Percentiles rank a stretch among this genome's conserved stretches.
These are phyloP conservation scores for Pachypeltis micranthus DNA, from an alignment of 1,140 invertebrate genomes.

Conservation along the genomic window DNA sequence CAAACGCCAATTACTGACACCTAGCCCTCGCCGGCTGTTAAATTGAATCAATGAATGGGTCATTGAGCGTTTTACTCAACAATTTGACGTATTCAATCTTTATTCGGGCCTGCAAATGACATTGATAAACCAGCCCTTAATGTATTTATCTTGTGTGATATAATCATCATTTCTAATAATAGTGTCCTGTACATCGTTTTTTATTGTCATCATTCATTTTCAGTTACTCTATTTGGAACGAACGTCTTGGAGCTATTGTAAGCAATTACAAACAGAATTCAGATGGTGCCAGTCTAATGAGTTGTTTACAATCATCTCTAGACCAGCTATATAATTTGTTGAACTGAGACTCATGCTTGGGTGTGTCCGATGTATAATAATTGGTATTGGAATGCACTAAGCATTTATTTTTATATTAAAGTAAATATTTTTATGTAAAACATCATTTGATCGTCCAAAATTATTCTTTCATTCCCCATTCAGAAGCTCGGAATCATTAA, in stretches of 20 bases:
- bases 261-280: slow-evolving; percentile 60
- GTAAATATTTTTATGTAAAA: too few species aligned
- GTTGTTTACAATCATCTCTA: slow-evolving; percentile 42
- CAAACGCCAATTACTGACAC: too few species aligned
- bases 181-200: background rate
- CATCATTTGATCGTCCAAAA: too few species aligned
- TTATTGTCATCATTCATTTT: slow-evolving; percentile 27
- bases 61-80: background rate
- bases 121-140: background rate
- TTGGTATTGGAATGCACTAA: too few species aligned
- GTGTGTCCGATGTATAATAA: too few species aligned
- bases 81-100: background rate
- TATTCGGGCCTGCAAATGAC: background rate
- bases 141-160: background rate
- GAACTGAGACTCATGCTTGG: too few species aligned
- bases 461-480: too few species aligned
- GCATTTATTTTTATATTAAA: too few species aligned
- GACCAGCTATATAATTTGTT: slow-evolving; percentile 17
- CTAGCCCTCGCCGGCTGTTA: too few species aligned
- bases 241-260: slow-evolving; percentile 61
- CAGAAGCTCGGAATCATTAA: too few species aligned
- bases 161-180: background rate
- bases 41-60: background rate
- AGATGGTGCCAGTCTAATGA: slow-evolving; percentile 55
- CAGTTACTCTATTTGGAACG: slow-evolving; percentile 61